Evolutionary conservation across 2,113 vertebrate species (phyloP).

Genomic region (Anoplopoma fimbria): DNA sequence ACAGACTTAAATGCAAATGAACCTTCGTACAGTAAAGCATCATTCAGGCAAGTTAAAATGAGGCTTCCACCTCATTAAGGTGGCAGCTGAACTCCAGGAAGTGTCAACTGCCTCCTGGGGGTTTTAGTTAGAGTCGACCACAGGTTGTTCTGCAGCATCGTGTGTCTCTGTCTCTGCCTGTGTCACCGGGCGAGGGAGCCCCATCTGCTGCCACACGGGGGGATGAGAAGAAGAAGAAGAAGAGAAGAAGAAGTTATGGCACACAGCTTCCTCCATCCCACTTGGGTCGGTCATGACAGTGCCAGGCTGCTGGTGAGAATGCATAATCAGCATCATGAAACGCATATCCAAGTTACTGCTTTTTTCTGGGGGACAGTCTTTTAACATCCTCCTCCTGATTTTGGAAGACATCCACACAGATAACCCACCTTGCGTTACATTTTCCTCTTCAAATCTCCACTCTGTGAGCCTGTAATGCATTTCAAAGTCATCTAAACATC

Average conservation of each 20-base stretch:
- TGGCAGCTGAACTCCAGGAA: slow-evolving; percentile 19
- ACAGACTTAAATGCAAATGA: slow-evolving; percentile 1
- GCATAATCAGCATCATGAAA: slow-evolving; percentile 46
- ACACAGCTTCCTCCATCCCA: slow-evolving; percentile 23
- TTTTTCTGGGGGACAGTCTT: slow-evolving; percentile 8
- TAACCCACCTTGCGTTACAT: neutral
- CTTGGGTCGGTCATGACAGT: slow-evolving; percentile 33
- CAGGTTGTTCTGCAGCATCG: slow-evolving; percentile 35
- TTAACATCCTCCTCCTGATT: slow-evolving; percentile 21
- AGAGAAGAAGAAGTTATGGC: slow-evolving; percentile 16
- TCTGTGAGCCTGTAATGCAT: neutral
- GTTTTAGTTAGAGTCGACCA: slow-evolving; percentile 37
- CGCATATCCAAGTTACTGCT: slow-evolving; percentile 1
- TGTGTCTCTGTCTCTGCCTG: slow-evolving; percentile 38
- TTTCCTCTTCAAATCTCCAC: neutral
- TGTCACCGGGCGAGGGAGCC: slow-evolving; percentile 48
- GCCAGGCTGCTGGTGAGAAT: slow-evolving; percentile 31
- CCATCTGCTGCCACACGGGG: slow-evolving; percentile 51
- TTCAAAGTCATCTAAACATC: neutral
- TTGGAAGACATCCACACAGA: neutral
- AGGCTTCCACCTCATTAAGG: slow-evolving; percentile 45
- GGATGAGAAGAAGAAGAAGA: slow-evolving; percentile 15
- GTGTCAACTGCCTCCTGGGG: neutral
- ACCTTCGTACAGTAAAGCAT: neutral
- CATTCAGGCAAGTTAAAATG: slow-evolving; percentile 12